phyloP scores from a whole-genome alignment of 2,797 vertebrate genomes.

The Falco berigora region DNA sequence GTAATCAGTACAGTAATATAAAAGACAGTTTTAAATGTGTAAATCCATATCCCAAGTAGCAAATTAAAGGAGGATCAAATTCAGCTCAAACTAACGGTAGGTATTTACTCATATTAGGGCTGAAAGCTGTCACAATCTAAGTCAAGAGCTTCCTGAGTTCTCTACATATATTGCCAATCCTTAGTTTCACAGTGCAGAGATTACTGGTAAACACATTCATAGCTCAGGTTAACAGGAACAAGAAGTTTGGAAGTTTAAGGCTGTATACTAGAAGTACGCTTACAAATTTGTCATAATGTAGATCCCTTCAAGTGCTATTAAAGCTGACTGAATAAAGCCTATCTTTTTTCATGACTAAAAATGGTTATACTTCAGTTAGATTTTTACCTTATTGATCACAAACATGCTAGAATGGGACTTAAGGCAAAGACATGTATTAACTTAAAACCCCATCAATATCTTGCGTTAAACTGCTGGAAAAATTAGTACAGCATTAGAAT shows the following conservation, averaged over 20 bases:
- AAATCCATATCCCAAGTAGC: background rate
- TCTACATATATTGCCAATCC: constrained; percentile 3
- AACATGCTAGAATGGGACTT: background rate
- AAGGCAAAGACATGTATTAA: constrained; percentile 15
- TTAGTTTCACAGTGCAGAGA: constrained; percentile 57
- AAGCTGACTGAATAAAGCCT: background rate
- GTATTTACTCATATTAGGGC: background rate
- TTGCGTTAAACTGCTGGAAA: background rate
- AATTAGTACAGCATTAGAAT: background rate
- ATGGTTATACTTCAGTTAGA: background rate
- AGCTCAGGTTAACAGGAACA: constrained; percentile 16
- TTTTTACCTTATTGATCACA: background rate
- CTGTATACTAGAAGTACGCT: background rate
- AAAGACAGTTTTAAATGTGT: background rate
- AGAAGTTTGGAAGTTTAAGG: constrained; percentile 1
- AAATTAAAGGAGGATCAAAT: constrained; percentile 8
- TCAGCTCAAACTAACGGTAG: background rate
- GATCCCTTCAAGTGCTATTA: background rate
- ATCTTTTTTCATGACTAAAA: background rate
- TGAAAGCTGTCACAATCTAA: background rate
- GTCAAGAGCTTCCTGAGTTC: constrained; percentile 56
- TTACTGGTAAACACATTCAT: constrained; percentile 36
- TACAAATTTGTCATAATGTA: background rate
- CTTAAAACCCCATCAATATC: background rate
- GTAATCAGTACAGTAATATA: background rate